These are phyloP conservation scores for Diploscapter pachys DNA, from an alignment of 1,140 invertebrate genomes.

Conservation along the genomic window DNA sequence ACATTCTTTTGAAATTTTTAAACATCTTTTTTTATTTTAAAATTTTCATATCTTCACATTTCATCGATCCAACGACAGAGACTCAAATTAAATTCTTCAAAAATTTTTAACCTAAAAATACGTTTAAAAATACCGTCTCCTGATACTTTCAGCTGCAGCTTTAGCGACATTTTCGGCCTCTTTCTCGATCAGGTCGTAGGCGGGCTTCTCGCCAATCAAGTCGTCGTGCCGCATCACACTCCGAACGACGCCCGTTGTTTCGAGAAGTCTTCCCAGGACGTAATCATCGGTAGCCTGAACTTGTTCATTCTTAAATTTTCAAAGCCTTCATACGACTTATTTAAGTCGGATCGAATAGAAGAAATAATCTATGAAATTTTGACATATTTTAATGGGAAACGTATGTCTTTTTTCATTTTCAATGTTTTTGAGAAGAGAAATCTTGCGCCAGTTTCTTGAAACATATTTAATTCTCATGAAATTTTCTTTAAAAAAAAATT, in stretches of 20 bases:
- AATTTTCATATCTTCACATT: no score
- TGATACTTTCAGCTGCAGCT: slow-evolving; percentile 42
- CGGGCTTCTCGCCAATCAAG: slow-evolving; percentile 32
- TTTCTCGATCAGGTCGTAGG: slow-evolving; percentile 35
- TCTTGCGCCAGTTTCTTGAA: no score
- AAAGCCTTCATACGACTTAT: background rate
- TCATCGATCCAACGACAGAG: no score
- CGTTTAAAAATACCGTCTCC: background rate
- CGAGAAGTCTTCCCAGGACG: slow-evolving; percentile 44
- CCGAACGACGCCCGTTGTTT: slow-evolving; percentile 41
- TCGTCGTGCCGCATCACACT: slow-evolving; percentile 51
- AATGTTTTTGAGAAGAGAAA: no score
- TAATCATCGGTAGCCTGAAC: slow-evolving; percentile 48
- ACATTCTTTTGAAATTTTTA: no score
- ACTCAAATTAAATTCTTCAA: no score
- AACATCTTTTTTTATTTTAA: no score
- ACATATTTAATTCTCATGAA: no score
- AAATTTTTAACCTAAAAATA: slow-evolving; percentile 35
- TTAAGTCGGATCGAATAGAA: background rate
- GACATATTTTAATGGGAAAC: no score
- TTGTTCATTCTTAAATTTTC: background rate
- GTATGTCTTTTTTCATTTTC: no score
- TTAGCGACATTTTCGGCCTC: slow-evolving; percentile 52
- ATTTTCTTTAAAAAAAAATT: no score
- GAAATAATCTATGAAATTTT: no score